phyloP scores from a whole-genome alignment of 2,797 vertebrate genomes.

The Mormyrops attenuatus region DNA sequence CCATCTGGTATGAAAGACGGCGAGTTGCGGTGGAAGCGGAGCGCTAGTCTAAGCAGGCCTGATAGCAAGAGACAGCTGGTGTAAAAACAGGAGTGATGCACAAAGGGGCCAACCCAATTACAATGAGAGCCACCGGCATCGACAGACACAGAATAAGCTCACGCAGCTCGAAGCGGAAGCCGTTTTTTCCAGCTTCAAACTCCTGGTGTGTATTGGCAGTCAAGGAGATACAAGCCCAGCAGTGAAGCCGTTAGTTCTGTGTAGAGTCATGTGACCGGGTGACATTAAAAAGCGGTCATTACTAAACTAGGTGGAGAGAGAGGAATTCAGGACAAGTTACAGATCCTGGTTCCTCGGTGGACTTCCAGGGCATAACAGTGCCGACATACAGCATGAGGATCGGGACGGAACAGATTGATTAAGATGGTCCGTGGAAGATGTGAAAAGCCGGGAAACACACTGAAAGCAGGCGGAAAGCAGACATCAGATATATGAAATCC shows the following conservation, averaged over 20 bases:
- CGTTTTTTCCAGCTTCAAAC: not conserved
- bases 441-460: not conserved
- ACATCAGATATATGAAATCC: not conserved
- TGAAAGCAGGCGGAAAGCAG: not conserved
- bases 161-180: not conserved
- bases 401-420: not conserved
- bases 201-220: not conserved
- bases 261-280: not conserved
- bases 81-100: not conserved
- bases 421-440: not conserved
- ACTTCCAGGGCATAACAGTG: not conserved
- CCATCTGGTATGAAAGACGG: not conserved
- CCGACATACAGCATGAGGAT: not conserved
- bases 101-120: conserved; percentile 11
- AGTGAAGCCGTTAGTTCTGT: not conserved
- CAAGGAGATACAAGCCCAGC: not conserved
- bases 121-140: not conserved
- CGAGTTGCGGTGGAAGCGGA: not conserved
- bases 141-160: not conserved
- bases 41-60: not conserved
- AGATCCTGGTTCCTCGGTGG: not conserved
- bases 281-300: not conserved
- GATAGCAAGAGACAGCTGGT: not conserved
- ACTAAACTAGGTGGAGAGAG: not conserved
- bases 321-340: not conserved